A percentile compares a stretch with the other conserved stretches of the same genome.
These are phyloP conservation scores for Cotesia typhae DNA, from an alignment of 1,140 invertebrate genomes.

Conservation along the genomic window DNA sequence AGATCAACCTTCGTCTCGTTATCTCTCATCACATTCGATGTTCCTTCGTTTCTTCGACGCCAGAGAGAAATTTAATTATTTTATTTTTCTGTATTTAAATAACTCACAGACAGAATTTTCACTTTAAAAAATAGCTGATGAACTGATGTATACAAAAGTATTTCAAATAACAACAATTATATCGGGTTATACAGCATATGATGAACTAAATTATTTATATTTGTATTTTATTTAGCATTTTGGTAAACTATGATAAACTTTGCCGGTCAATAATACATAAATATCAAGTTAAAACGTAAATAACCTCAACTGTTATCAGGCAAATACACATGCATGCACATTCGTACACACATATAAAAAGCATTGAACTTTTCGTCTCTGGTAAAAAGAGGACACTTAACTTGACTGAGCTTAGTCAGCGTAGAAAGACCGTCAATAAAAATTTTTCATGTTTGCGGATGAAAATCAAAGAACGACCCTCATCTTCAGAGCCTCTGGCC, in stretches of 20 bases:
- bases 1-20: slow-evolving; percentile 32
- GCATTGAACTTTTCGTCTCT: neutral
- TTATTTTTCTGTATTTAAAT: too few species aligned
- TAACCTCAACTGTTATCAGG: neutral
- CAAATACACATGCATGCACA: neutral
- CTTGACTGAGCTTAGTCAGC: too few species aligned
- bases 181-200: too few species aligned
- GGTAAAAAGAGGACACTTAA: slow-evolving; percentile 12
- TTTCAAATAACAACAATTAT: too few species aligned
- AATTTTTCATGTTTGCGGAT: slow-evolving; percentile 52
- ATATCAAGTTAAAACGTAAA: neutral
- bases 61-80: neutral
- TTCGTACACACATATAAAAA: neutral
- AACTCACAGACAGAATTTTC: too few species aligned
- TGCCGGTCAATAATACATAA: neutral
- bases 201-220: too few species aligned
- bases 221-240: too few species aligned
- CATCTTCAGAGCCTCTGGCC: slow-evolving; percentile 20
- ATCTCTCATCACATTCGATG: neutral
- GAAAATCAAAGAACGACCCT: slow-evolving; percentile 52
- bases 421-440: slow-evolving; percentile 49
- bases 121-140: too few species aligned
- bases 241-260: too few species aligned
- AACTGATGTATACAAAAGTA: too few species aligned
- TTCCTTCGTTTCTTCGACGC: neutral